phyloP scores from a whole-genome alignment of 1,140 invertebrate species.

The Halyomorpha halys region DNA sequence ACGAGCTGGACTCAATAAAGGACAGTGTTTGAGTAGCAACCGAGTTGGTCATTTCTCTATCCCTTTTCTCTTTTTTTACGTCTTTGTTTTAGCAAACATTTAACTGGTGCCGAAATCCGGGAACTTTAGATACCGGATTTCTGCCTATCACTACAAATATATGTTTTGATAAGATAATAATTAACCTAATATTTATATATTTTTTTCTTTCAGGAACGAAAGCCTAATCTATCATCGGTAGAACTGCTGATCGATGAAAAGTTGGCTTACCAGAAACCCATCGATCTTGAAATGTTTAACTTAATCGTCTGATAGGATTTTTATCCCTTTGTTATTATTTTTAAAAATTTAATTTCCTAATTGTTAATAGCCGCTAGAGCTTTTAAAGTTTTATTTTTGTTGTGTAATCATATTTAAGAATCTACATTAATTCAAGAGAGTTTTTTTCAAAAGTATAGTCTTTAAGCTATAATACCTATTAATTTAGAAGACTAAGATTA shows the following conservation, averaged over 20 bases:
- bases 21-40: too few relatives aligned
- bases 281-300: background rate
- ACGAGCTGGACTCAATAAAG: too few relatives aligned
- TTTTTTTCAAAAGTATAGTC: background rate
- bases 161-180: background rate
- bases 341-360: background rate
- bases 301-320: background rate
- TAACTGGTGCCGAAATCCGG: too few relatives aligned
- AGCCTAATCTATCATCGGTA: background rate
- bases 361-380: background rate
- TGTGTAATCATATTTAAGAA: background rate
- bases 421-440: background rate
- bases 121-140: too few relatives aligned
- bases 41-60: too few relatives aligned
- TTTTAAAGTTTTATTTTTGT: background rate
- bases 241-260: background rate
- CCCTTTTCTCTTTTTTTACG: too few relatives aligned
- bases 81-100: too few relatives aligned
- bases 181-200: background rate
- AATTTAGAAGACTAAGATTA: too few relatives aligned
- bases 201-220: conserved; percentile 6
- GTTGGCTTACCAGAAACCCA: conserved; percentile 8
- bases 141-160: too few relatives aligned
- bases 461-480: background rate
- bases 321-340: background rate